Conservation (phyloP, 1,140 invertebrate genomes). For the Leptonema lineaticorne region DNA sequence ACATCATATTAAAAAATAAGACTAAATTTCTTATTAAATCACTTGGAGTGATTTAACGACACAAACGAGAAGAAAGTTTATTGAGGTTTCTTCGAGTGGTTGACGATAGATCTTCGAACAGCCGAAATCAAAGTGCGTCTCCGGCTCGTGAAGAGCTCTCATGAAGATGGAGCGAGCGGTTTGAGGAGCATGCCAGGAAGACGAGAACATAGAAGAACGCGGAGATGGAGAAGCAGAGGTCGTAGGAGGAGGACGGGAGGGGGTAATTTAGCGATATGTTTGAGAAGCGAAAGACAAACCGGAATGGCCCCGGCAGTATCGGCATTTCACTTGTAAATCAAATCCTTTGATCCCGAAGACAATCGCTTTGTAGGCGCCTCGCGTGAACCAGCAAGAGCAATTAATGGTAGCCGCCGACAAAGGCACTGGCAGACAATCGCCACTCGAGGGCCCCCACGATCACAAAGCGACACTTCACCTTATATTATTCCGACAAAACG, state of each 20-base stretch:
- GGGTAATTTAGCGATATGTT: constrained; percentile 23
- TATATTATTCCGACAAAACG: constrained; percentile 2
- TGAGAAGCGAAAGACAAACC: constrained; percentile 28
- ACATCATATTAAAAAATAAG: no score
- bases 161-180: no score
- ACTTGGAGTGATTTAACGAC: no score
- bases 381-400: constrained; percentile 27
- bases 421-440: constrained; percentile 22
- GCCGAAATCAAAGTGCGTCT: no score
- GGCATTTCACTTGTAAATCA: constrained; percentile 33
- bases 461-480: constrained; percentile 14
- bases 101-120: no score
- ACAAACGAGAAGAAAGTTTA: no score
- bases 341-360: constrained; percentile 32
- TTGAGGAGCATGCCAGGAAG: no score
- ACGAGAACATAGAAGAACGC: neutral
- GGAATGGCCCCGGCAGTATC: constrained; percentile 17
- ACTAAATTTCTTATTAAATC: no score
- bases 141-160: no score
- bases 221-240: neutral
- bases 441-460: constrained; percentile 14
- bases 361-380: constrained; percentile 27
- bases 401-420: constrained; percentile 25
- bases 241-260: neutral
- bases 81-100: no score